Evolutionary conservation across 2,888 invertebrate genomes (phyloP).

Genomic region (Sesamia inferens): DNA sequence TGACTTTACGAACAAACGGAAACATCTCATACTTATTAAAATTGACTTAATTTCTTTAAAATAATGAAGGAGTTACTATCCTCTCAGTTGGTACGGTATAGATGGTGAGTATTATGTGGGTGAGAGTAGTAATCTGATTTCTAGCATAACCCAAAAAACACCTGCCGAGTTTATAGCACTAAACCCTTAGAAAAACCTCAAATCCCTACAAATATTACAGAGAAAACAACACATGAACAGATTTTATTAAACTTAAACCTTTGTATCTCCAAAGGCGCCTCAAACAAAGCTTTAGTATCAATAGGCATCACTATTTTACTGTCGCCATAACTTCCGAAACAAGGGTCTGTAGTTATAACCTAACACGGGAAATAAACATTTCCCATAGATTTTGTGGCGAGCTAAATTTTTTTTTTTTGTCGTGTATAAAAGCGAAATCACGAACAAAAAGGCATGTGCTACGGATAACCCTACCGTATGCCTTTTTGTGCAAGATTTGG

Average conservation of each 20-base stretch:
- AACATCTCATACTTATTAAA: background rate
- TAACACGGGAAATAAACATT: constrained; percentile 54
- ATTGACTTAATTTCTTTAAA: background rate
- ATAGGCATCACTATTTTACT: constrained; percentile 61
- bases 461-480: constrained; percentile 2
- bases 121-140: background rate
- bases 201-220: constrained; percentile 15
- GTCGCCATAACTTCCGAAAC: constrained; percentile 60
- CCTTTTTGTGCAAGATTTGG: constrained; percentile 43
- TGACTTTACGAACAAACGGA: background rate
- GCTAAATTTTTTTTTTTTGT: constrained; percentile 46
- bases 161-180: background rate
- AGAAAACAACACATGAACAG: constrained; percentile 19
- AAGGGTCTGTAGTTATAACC: constrained; percentile 61
- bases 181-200: background rate
- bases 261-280: constrained; percentile 48
- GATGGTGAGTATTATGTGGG: no score
- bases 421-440: no score
- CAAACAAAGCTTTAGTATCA: constrained; percentile 58
- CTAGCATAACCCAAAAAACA: background rate
- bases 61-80: no score
- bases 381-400: constrained; percentile 51
- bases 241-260: constrained; percentile 49
- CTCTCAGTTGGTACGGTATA: no score
- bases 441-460: no score